A percentile compares a stretch with the other conserved stretches of the same genome.
These are phyloP conservation scores for Spodoptera littoralis DNA, from an alignment of 2,888 invertebrate species.

Conservation along the genomic window DNA sequence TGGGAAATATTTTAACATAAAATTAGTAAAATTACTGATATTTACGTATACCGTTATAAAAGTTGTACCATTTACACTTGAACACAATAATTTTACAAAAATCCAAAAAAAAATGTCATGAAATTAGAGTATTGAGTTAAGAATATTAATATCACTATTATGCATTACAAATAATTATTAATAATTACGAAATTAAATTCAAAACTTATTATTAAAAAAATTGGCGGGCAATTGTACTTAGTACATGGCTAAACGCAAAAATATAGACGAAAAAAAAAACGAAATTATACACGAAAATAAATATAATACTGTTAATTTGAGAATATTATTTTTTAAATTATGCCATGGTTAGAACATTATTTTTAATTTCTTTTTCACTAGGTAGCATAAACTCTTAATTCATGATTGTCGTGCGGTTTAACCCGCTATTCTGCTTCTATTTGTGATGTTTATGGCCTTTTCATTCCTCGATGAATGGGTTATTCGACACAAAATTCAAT, in stretches of 20 bases:
- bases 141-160: conserved; percentile 44
- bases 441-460: no score
- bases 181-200: background rate
- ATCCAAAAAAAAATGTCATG: conserved; percentile 35
- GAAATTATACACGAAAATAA: conserved; percentile 25
- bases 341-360: no score
- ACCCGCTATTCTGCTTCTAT: no score
- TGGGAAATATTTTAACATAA: conserved; percentile 33
- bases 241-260: conserved; percentile 45
- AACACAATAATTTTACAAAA: conserved; percentile 3
- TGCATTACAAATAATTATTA: background rate
- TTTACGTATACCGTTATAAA: conserved; percentile 11
- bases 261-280: no score
- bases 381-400: no score
- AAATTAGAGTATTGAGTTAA: conserved; percentile 40
- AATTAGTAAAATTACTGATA: conserved; percentile 22
- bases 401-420: no score
- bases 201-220: conserved; percentile 36
- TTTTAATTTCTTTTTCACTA: no score
- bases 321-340: conserved; percentile 7
- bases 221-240: conserved; percentile 59
- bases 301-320: conserved; percentile 46
- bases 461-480: no score
- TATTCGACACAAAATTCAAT: no score
- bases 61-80: conserved; percentile 5